Base-by-base conservation (phyloP, 2,888 invertebrate species). In the Lepeophtheirus nordmannii region DNA sequence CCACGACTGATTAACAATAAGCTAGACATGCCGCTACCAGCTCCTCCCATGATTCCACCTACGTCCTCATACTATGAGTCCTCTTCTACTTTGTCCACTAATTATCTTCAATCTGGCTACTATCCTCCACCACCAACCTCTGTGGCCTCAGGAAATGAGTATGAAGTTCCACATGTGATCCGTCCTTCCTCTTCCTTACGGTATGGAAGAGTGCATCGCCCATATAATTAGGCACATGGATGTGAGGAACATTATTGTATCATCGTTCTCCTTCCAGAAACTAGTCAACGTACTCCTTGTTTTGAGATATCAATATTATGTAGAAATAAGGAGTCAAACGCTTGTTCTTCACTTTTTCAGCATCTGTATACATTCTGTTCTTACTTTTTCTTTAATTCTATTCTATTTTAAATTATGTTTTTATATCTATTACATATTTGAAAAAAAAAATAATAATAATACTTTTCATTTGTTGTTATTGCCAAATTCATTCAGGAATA, bases 41-140 rank as follows among this genome's bases (percentile, higher is more conserved):
- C 53, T 8, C 53, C 53, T 14, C 60, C 60, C 30, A 20, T 30
- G 11, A 20, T 30, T 10, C 60, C 60, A 17, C 60, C 22, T 60
- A 8, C 10, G 11, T 60, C 60, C 17, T 38, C 38, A 10, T 38
- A 60, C 38, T 37, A 60, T 14, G 60, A 60, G 11, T 23, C 37
- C 14, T 37, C 37, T 1, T 60, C 60, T 23, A 37, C 60, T 10
- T 17, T 46, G n/a, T 46, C 53, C 2, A 37, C 60, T 14, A 60
- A 60, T 23, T 37, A 60, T 30, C 60, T 38, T 1, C 60, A 60
- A 37, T 60, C 37, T 17, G 60, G 37, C 23, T 37, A 37, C 14
- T 60, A 60, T 60, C 60, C 60, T 10, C 60, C 60, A 10, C 30
- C 60, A 17, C 30, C 30, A 23, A 60, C 37, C 60, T 23, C 37